Conservation (phyloP, 2,888 invertebrate species). For the Perizoma affinitatum region DNA sequence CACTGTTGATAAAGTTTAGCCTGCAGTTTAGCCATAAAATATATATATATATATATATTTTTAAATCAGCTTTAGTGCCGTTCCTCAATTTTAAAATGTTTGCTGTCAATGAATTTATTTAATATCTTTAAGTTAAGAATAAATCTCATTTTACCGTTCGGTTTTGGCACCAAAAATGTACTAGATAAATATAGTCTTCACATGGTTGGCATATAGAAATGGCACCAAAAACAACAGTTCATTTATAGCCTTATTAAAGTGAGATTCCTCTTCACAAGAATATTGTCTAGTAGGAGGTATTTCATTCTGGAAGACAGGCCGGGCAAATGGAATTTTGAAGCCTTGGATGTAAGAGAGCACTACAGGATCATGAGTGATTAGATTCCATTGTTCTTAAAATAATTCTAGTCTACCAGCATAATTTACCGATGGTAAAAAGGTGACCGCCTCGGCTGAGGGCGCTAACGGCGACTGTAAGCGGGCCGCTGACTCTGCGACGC, state of each 20-base stretch:
- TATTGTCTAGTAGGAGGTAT: not conserved
- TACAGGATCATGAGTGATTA: not conserved
- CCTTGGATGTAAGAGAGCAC: not conserved
- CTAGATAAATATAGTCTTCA: conserved; percentile 24
- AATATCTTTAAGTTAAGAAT: conserved; percentile 27
- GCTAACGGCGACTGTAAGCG: too few relatives aligned
- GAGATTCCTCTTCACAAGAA: not conserved
- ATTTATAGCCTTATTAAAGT: not conserved
- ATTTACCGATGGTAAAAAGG: too few relatives aligned
- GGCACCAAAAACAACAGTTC: conserved; percentile 10
- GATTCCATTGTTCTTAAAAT: not conserved
- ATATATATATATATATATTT: conserved; percentile 15
- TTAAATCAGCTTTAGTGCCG: conserved; percentile 22
- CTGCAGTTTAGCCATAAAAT: too few relatives aligned
- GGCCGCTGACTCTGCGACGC: too few relatives aligned
- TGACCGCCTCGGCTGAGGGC: too few relatives aligned
- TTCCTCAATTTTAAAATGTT: conserved; percentile 38
- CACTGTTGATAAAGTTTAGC: too few relatives aligned
- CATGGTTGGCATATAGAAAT: conserved; percentile 7
- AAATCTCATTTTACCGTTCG: conserved; percentile 20
- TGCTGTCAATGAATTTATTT: conserved; percentile 24
- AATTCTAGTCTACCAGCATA: not conserved
- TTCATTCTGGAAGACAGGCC: not conserved
- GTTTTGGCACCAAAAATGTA: conserved; percentile 25
- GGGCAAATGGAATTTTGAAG: not conserved